Percentiles rank a stretch among this genome's conserved stretches.
Conservation (phyloP, 2,113 vertebrate genomes). For the Indicator indicator region DNA sequence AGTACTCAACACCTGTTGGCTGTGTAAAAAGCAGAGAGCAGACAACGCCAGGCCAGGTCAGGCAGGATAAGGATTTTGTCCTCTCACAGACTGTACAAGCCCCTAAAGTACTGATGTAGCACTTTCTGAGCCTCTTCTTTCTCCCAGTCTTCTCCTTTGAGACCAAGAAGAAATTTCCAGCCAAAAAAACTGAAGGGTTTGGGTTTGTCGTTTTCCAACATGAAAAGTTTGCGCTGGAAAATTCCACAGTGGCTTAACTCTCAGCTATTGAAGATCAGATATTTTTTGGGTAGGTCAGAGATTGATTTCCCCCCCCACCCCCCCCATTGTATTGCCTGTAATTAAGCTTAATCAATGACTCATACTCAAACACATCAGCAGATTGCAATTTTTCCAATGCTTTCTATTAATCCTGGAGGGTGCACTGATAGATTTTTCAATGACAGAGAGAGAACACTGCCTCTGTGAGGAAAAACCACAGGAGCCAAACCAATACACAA, state of each 20-base stretch:
- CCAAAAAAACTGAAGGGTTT: constrained; percentile 5
- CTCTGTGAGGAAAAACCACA: neutral
- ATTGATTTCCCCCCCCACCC: constrained; percentile 50
- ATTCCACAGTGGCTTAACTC: constrained; percentile 18
- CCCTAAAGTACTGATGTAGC: neutral
- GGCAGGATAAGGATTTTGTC: neutral
- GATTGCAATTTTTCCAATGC: constrained; percentile 6
- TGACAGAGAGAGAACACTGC: neutral
- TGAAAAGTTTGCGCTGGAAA: constrained; percentile 1
- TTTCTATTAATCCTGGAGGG: constrained; percentile 37
- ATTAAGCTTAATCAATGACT: constrained; percentile 62
- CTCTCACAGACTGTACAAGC: neutral
- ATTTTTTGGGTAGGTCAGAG: constrained; percentile 4
- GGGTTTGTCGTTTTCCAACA: neutral
- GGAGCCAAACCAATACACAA: neutral
- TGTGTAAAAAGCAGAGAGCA: neutral
- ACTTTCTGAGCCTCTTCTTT: neutral
- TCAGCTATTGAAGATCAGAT: constrained; percentile 20
- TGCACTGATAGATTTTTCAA: constrained; percentile 34
- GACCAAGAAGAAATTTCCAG: neutral
- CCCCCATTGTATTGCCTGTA: constrained; percentile 20
- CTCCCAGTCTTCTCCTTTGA: neutral
- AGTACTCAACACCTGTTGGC: neutral
- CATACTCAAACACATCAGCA: constrained; percentile 18
- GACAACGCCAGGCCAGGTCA: neutral